A percentile compares a stretch with the other conserved stretches of the same genome.
Evolutionary conservation across 2,113 vertebrate species (phyloP).

Genomic region (Fregata magnificens): DNA sequence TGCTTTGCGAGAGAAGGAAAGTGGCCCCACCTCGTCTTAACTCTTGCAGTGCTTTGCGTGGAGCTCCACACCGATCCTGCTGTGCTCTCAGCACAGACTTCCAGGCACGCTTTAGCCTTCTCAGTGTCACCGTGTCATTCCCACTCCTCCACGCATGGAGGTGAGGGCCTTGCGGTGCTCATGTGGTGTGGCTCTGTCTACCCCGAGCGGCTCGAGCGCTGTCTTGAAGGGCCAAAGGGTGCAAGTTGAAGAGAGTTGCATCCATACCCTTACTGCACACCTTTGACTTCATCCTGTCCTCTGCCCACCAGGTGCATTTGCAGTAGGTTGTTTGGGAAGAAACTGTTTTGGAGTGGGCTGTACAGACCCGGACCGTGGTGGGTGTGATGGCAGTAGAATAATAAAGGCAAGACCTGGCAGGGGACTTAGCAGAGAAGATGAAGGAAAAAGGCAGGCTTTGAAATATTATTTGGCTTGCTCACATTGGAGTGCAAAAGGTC

Average conservation of each 20-base stretch:
- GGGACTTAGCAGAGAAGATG: neutral
- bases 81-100: neutral
- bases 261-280: neutral
- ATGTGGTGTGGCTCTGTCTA: neutral
- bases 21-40: neutral
- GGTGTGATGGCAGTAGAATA: neutral
- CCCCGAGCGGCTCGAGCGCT: fast-evolving
- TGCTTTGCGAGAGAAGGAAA: fast-evolving
- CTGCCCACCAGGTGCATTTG: neutral
- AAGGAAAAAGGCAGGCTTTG: neutral
- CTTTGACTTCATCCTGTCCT: neutral
- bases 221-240: neutral
- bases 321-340: neutral
- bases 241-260: neutral
- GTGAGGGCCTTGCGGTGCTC: neutral
- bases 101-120: neutral
- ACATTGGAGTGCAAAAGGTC: neutral
- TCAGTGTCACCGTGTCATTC: neutral
- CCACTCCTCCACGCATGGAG: fast-evolving
- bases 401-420: neutral
- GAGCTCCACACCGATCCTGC: neutral
- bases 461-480: neutral
- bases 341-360: neutral
- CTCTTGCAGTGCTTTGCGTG: neutral
- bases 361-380: neutral